These are phyloP conservation scores for Stratiomys singularior DNA, from an alignment of 2,888 invertebrate genomes.

Conservation along the genomic window DNA sequence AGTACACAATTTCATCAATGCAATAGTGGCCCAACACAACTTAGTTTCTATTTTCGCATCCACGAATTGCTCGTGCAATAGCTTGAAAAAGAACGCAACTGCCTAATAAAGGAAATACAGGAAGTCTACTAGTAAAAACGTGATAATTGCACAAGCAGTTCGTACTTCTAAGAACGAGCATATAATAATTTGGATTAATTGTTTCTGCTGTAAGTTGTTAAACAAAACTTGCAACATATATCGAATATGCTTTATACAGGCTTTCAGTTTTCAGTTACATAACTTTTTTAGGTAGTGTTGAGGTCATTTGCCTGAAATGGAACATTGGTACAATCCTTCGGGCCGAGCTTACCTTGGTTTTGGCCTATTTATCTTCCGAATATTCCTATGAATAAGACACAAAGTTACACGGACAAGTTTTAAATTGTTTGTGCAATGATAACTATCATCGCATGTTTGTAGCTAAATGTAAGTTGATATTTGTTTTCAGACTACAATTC, in stretches of 20 bases:
- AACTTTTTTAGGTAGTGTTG: background rate
- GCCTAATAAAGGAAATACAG: background rate
- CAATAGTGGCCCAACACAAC: slow-evolving; percentile 39
- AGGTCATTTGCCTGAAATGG: slow-evolving; percentile 16
- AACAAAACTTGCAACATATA: slow-evolving; percentile 31
- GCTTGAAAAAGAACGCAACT: slow-evolving; percentile 8
- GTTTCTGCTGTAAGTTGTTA: background rate
- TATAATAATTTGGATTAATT: background rate
- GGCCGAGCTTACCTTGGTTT: slow-evolving; percentile 49
- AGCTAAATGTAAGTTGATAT: background rate
- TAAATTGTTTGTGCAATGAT: background rate
- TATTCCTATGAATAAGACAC: slow-evolving; percentile 48
- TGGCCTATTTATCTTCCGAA: slow-evolving; percentile 47
- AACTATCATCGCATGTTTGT: background rate
- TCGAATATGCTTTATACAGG: slow-evolving; percentile 21
- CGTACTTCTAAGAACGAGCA: background rate
- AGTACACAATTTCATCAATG: slow-evolving; percentile 9
- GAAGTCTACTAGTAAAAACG: background rate
- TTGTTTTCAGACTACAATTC: too few species aligned
- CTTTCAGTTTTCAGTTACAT: slow-evolving; percentile 16
- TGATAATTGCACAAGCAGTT: slow-evolving; percentile 27
- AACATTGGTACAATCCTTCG: slow-evolving; percentile 5
- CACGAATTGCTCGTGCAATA: slow-evolving; percentile 31
- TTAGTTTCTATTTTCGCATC: background rate
- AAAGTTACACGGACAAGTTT: slow-evolving; percentile 37